These are phyloP conservation scores for Pyralis farinalis DNA, from an alignment of 2,888 invertebrate genomes.

Conservation along the genomic window DNA sequence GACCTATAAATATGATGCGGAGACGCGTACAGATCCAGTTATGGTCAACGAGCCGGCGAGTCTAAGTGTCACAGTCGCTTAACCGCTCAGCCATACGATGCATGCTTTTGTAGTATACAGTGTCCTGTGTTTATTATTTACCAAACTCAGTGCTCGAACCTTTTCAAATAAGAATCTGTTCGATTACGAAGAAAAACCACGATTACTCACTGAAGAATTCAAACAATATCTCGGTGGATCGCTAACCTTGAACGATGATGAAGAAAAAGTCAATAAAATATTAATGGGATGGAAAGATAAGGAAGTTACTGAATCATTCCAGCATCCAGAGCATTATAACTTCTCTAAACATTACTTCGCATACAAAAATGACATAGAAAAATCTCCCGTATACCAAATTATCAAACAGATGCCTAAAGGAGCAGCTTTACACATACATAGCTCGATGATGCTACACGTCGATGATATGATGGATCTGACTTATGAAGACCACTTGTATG, in stretches of 20 bases:
- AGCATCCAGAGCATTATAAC: conserved; percentile 75
- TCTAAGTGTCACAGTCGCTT: neutral
- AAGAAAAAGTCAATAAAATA: conserved; percentile 74
- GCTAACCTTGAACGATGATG: conserved; percentile 63
- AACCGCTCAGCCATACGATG: neutral
- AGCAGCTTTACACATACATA: conserved; percentile 85
- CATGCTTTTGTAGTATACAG: conserved; percentile 65
- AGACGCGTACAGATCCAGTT: neutral
- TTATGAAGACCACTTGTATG: conserved; percentile 82
- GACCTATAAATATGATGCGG: neutral
- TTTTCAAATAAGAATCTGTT: neutral
- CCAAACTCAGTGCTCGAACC: conserved; percentile 28
- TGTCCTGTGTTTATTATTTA: conserved; percentile 24
- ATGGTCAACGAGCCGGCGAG: neutral
- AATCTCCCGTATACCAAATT: conserved; percentile 84
- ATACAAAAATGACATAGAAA: conserved; percentile 78
- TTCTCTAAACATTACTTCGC: conserved; percentile 85
- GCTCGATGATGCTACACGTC: conserved; percentile 81
- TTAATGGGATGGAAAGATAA: conserved; percentile 78
- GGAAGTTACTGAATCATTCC: conserved; percentile 73
- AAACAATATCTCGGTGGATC: conserved; percentile 70
- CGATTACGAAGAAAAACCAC: neutral
- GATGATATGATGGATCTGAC: conserved; percentile 83
- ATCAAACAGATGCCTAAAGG: conserved; percentile 88
- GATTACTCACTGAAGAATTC: conserved; percentile 59